Conservation (phyloP, 2,888 invertebrate genomes). For the Drosophila cognata region DNA sequence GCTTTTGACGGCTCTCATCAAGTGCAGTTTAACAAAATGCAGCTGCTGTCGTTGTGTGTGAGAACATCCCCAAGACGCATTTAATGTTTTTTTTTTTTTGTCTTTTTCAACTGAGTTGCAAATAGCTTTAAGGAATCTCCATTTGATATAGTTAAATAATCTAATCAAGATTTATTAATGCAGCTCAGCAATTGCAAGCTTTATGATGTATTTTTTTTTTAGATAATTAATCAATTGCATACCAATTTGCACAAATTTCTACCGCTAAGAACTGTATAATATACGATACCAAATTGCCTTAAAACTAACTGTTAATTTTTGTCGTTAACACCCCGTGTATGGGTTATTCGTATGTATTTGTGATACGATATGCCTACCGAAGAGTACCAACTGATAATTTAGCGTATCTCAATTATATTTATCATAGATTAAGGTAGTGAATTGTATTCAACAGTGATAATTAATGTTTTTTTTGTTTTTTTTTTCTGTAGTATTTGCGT, state of each 20-base stretch:
- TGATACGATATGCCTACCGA: constrained; percentile 4
- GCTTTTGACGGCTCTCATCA: constrained; percentile 27
- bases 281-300: not conserved
- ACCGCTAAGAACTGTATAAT: constrained; percentile 8
- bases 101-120: not conserved
- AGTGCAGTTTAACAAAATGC: not conserved
- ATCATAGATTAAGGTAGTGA: constrained; percentile 33
- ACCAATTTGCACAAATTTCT: constrained; percentile 4
- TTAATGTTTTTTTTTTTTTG: not conserved
- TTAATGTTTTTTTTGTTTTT: not conserved
- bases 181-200: not conserved
- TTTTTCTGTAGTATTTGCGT: constrained; percentile 11
- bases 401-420: constrained; percentile 34
- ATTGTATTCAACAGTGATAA: not conserved
- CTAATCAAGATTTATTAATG: not conserved
- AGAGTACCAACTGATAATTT: constrained; percentile 32
- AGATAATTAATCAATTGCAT: constrained; percentile 11
- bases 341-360: not conserved
- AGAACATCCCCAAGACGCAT: not conserved
- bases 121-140: not conserved
- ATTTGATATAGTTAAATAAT: not conserved
- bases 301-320: constrained; percentile 26
- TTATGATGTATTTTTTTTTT: not conserved
- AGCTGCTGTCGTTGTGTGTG: not conserved
- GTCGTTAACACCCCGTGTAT: constrained; percentile 9